These are phyloP conservation scores for Criorhina ranunculi DNA, from an alignment of 2,888 invertebrate species.

Conservation along the genomic window DNA sequence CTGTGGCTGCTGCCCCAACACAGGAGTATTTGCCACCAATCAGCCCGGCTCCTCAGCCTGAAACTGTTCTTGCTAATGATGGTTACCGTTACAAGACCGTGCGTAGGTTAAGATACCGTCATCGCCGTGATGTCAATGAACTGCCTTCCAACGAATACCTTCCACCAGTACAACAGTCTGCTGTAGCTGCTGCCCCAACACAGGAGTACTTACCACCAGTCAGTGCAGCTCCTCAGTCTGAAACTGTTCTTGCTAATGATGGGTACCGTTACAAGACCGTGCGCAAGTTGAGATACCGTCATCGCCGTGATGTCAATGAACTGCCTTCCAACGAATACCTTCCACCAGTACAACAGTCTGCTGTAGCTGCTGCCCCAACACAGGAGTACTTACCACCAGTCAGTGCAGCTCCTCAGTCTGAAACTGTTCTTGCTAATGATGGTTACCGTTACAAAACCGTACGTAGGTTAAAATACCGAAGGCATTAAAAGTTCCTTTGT, in stretches of 20 bases:
- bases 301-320: slow-evolving; percentile 31
- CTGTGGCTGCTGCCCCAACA: slow-evolving; percentile 67
- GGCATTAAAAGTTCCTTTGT: neutral
- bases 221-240: slow-evolving; percentile 48
- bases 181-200: slow-evolving; percentile 76
- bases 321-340: slow-evolving; percentile 24
- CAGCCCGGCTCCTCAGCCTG: neutral
- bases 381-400: no score
- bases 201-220: slow-evolving; percentile 76
- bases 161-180: slow-evolving; percentile 69
- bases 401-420: slow-evolving; percentile 1
- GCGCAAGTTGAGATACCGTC: no score
- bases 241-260: slow-evolving; percentile 55
- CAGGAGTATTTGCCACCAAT: neutral
- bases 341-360: slow-evolving; percentile 14
- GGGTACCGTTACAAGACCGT: slow-evolving; percentile 80
- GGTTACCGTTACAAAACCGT: slow-evolving; percentile 16
- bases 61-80: slow-evolving; percentile 78
- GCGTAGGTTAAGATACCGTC: slow-evolving; percentile 54
- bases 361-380: no score
- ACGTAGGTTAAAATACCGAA: slow-evolving; percentile 22
- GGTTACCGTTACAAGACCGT: slow-evolving; percentile 83
- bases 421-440: slow-evolving; percentile 10
- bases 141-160: slow-evolving; percentile 80
- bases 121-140: slow-evolving; percentile 81